Percentiles rank a stretch among this genome's conserved stretches.
Conservation (phyloP, 1,140 invertebrate species). For the Lithobius niger region DNA sequence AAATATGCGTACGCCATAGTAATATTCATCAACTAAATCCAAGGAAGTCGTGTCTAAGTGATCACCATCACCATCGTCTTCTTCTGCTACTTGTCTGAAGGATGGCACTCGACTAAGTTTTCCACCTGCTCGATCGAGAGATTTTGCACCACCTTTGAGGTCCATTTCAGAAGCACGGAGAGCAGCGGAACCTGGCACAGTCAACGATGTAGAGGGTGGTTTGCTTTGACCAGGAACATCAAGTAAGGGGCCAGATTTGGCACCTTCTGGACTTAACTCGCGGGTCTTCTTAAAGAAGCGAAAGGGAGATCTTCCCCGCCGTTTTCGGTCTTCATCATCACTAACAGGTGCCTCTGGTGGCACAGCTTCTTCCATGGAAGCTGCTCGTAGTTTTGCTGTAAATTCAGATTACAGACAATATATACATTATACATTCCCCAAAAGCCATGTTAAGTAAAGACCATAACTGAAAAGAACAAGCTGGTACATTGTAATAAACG, state of each 20-base stretch:
- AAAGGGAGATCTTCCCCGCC: slow-evolving; percentile 74
- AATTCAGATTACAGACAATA: too few relatives aligned
- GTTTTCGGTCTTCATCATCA: slow-evolving; percentile 58
- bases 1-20: slow-evolving; percentile 82
- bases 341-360: neutral
- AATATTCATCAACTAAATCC: slow-evolving; percentile 94
- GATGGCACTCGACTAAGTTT: slow-evolving; percentile 20
- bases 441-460: too few relatives aligned
- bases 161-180: slow-evolving; percentile 3
- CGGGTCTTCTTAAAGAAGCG: slow-evolving; percentile 60
- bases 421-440: too few relatives aligned
- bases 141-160: slow-evolving; percentile 46
- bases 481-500: too few relatives aligned
- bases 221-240: too few relatives aligned
- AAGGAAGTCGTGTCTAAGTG: slow-evolving; percentile 73
- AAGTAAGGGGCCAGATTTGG: too few relatives aligned
- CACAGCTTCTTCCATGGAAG: neutral
- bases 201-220: too few relatives aligned
- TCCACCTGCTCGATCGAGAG: slow-evolving; percentile 44
- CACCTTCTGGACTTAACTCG: neutral
- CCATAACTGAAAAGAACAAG: too few relatives aligned
- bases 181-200: neutral
- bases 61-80: slow-evolving; percentile 53
- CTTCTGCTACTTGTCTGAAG: slow-evolving; percentile 34
- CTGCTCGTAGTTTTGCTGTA: too few relatives aligned